phyloP scores from a whole-genome alignment of 2,888 invertebrate species.

The Eristalis pertinax region DNA sequence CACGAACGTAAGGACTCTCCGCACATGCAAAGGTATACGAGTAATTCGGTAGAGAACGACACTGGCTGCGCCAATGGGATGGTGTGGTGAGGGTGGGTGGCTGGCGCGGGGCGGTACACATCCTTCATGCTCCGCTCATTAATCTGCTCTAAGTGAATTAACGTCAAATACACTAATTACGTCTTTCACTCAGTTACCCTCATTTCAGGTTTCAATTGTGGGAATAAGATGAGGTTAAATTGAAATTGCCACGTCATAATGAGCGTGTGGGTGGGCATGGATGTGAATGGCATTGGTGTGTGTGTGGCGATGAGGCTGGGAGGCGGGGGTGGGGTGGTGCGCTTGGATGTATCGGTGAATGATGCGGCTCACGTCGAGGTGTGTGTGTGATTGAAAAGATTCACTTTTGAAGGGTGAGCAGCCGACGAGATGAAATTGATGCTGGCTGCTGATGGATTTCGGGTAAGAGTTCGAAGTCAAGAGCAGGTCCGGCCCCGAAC shows the following conservation, averaged over 20 bases:
- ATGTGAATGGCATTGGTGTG: not conserved
- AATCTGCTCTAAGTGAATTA: slow-evolving; percentile 75
- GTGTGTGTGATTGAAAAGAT: not conserved
- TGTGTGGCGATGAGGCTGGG: too few species aligned
- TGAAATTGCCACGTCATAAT: slow-evolving; percentile 73
- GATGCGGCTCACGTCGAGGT: not conserved
- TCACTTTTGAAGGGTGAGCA: not conserved
- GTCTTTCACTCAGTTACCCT: slow-evolving; percentile 75
- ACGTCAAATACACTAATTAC: slow-evolving; percentile 75
- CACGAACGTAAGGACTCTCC: slow-evolving; percentile 33
- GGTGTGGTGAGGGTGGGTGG: not conserved
- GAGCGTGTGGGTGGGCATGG: slow-evolving; percentile 33
- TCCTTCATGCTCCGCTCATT: slow-evolving; percentile 74
- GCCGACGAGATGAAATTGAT: not conserved
- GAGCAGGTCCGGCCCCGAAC: too few species aligned
- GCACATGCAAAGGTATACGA: slow-evolving; percentile 3
- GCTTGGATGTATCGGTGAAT: slow-evolving; percentile 8
- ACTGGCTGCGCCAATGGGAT: slow-evolving; percentile 8
- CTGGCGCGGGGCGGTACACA: slow-evolving; percentile 40
- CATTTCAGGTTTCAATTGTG: slow-evolving; percentile 74
- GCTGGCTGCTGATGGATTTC: not conserved
- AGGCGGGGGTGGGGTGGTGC: not conserved
- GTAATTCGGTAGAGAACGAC: not conserved
- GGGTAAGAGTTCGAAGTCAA: not conserved
- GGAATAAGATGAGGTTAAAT: slow-evolving; percentile 73